Percentiles rank a stretch among this genome's conserved stretches.
phyloP scores from a whole-genome alignment of 2,113 vertebrate species.

The Apaloderma vittatum region DNA sequence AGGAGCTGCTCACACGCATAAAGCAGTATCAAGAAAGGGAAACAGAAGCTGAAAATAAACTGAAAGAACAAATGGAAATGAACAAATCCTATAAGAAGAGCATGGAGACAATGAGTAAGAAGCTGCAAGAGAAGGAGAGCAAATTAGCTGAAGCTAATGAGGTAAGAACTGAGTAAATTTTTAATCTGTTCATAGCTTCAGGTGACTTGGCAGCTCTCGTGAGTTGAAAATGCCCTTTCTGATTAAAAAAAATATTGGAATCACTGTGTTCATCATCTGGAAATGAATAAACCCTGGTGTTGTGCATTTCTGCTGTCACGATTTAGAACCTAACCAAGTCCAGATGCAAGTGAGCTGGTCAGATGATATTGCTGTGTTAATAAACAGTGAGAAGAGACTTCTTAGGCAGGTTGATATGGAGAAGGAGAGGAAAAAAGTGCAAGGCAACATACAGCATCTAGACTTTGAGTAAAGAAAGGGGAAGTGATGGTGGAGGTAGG shows the following conservation, averaged over 20 bases:
- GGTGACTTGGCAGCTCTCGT: not conserved
- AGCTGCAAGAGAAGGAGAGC: slow-evolving; percentile 86
- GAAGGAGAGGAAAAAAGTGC: not conserved
- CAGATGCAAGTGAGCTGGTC: not conserved
- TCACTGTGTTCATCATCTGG: not conserved
- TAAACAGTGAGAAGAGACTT: not conserved
- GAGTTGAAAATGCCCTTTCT: not conserved
- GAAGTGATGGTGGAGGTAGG: not conserved
- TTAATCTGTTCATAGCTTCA: not conserved
- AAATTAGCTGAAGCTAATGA: slow-evolving; percentile 83
- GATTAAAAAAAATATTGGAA: not conserved
- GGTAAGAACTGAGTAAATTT: slow-evolving; percentile 75
- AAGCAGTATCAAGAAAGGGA: slow-evolving; percentile 89
- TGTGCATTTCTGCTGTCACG: not conserved
- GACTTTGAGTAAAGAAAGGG: not conserved
- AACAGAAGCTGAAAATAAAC: slow-evolving; percentile 75
- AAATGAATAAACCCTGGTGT: not conserved
- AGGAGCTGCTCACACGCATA: slow-evolving; percentile 87
- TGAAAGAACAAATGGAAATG: slow-evolving; percentile 85
- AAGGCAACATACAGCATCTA: not conserved
- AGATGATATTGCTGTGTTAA: not conserved
- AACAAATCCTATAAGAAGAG: slow-evolving; percentile 82
- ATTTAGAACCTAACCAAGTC: not conserved
- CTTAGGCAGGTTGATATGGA: not conserved
- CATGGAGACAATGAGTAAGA: slow-evolving; percentile 83